These are phyloP conservation scores for Agapostemon virescens DNA, from an alignment of 2,888 invertebrate genomes.

Conservation along the genomic window DNA sequence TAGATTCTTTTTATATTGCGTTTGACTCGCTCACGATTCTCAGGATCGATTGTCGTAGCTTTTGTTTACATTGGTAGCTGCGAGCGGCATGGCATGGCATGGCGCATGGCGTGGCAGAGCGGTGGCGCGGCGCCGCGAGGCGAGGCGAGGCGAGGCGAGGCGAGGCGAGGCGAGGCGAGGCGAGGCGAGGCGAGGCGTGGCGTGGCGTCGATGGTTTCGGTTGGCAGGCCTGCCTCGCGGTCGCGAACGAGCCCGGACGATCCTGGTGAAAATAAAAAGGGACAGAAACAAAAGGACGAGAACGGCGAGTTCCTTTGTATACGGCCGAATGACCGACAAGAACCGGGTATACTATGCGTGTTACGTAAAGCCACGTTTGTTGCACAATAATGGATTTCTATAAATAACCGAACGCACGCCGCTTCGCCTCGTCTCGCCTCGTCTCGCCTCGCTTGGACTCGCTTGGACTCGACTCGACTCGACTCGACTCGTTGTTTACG, in stretches of 20 bases:
- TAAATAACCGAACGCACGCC: slow-evolving; percentile 76
- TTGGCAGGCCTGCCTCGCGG: slow-evolving; percentile 14
- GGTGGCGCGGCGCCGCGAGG: background rate
- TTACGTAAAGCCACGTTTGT: slow-evolving; percentile 78
- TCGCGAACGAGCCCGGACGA: slow-evolving; percentile 26
- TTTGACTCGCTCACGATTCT: slow-evolving; percentile 4
- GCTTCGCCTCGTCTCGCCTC: slow-evolving; percentile 62
- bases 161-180: background rate
- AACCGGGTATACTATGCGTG: slow-evolving; percentile 58
- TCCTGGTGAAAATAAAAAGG: background rate
- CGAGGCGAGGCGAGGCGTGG: background rate
- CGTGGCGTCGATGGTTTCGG: background rate
- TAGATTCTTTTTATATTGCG: background rate
- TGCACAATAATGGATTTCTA: slow-evolving; percentile 79
- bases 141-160: background rate
- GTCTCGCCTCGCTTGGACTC: no score
- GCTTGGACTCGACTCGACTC: no score
- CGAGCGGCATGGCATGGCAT: background rate
- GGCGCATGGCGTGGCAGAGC: background rate
- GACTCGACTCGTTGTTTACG: slow-evolving; percentile 68
- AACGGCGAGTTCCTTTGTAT: slow-evolving; percentile 63
- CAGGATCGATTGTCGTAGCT: slow-evolving; percentile 24
- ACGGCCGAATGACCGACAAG: slow-evolving; percentile 70
- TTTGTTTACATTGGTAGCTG: slow-evolving; percentile 48
- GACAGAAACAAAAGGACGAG: slow-evolving; percentile 54